Evolutionary conservation across 2,888 invertebrate species (phyloP).

Genomic region (Lysandra coridon): DNA sequence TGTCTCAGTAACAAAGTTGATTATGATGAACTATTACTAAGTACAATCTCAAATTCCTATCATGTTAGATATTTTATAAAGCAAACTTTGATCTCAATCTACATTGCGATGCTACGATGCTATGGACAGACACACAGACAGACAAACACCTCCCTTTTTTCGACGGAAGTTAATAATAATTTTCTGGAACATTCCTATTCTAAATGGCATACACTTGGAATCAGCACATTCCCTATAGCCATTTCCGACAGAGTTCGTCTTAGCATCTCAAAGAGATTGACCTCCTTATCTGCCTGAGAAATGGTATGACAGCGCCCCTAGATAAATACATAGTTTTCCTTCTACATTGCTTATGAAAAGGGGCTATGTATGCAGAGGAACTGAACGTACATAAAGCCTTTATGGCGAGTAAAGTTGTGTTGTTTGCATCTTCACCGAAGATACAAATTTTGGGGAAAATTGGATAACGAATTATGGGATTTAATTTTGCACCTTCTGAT

Average conservation of each 20-base stretch:
- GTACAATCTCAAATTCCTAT: no score
- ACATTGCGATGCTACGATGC: no score
- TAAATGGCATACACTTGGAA: neutral
- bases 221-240: neutral
- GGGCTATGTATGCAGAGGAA: neutral
- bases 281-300: slow-evolving; percentile 8
- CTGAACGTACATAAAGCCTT: neutral
- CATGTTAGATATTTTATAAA: no score
- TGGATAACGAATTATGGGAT: neutral
- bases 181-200: neutral
- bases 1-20: no score
- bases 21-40: no score
- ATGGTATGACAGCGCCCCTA: neutral
- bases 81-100: no score
- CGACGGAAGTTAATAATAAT: no score
- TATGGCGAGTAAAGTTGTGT: neutral
- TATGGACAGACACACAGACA: no score
- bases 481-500: no score
- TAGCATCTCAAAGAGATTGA: slow-evolving; percentile 10
- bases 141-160: no score
- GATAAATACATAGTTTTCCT: slow-evolving; percentile 1
- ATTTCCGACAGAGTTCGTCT: slow-evolving; percentile 1
- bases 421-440: neutral
- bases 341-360: neutral
- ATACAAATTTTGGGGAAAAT: neutral